phyloP scores from a whole-genome alignment of 2,113 vertebrate genomes.

The Cyanoderma ruficeps region DNA sequence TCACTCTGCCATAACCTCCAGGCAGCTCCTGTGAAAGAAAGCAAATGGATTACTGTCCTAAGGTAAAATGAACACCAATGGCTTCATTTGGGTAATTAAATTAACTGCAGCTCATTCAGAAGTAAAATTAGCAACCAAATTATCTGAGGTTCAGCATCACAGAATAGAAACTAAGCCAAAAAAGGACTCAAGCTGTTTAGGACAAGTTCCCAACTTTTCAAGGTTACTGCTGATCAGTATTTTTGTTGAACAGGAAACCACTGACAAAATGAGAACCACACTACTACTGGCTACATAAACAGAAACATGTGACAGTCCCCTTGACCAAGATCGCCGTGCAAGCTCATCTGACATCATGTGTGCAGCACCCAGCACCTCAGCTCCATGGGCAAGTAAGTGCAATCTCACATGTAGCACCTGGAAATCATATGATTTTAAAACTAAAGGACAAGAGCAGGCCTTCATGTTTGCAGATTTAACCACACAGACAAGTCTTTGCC shows the following conservation, averaged over 20 bases:
- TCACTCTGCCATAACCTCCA: constrained; percentile 93
- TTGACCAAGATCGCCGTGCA: not conserved
- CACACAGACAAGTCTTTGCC: not conserved
- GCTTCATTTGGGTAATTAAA: not conserved
- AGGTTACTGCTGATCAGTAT: not conserved
- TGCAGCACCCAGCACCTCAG: not conserved
- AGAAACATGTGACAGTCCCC: not conserved
- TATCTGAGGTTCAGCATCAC: not conserved
- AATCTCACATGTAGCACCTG: not conserved
- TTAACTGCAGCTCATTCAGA: not conserved
- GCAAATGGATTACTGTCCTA: not conserved
- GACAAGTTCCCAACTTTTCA: not conserved
- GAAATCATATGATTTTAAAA: not conserved
- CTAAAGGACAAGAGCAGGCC: not conserved
- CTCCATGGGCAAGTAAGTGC: not conserved
- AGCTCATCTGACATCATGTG: not conserved
- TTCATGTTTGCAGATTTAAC: not conserved
- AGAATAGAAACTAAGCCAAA: not conserved
- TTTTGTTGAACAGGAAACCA: not conserved
- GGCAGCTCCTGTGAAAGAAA: constrained; percentile 85
- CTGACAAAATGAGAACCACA: not conserved
- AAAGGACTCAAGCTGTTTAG: not conserved
- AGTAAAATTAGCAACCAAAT: not conserved
- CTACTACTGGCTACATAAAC: not conserved
- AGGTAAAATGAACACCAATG: not conserved